Evolutionary conservation across 2,113 vertebrate species (phyloP).

Genomic region (Pterophyllum scalare): DNA sequence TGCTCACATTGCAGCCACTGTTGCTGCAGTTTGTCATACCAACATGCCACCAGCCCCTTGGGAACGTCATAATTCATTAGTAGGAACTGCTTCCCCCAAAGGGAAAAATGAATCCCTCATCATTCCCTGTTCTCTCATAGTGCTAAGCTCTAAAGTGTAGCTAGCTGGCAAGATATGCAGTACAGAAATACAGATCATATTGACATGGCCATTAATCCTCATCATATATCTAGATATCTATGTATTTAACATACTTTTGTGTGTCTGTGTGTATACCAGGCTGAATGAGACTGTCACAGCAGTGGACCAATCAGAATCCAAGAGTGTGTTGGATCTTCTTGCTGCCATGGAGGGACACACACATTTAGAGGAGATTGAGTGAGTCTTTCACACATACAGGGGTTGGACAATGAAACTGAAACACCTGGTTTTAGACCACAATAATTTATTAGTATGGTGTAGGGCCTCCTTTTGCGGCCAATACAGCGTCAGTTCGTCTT

Average conservation of each 20-base stretch:
- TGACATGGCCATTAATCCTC: background rate
- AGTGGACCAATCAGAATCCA: conserved; percentile 3
- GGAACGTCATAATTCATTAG: background rate
- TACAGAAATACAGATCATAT: conserved; percentile 12
- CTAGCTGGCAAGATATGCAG: background rate
- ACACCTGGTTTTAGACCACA: too few relatives aligned
- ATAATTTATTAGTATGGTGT: too few relatives aligned
- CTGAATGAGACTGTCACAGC: conserved; percentile 74
- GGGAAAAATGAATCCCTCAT: background rate
- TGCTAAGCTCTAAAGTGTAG: conserved; percentile 25
- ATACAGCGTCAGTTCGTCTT: too few relatives aligned
- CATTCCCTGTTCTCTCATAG: conserved; percentile 13
- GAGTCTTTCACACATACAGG: conserved; percentile 60
- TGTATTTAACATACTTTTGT: conserved; percentile 9
- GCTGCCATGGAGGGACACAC: conserved; percentile 68
- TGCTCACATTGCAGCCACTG: conserved; percentile 7
- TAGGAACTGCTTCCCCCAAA: background rate
- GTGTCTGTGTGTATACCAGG: conserved; percentile 68
- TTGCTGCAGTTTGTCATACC: conserved; percentile 39
- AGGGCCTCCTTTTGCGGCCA: too few relatives aligned
- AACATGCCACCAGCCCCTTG: conserved; percentile 29
- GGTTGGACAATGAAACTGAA: too few relatives aligned
- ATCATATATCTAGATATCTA: background rate
- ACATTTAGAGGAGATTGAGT: conserved; percentile 82
- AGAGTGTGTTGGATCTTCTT: conserved; percentile 58